Base-by-base conservation (phyloP, 2,888 invertebrate genomes). In the Habroteleia sp. region DNA sequence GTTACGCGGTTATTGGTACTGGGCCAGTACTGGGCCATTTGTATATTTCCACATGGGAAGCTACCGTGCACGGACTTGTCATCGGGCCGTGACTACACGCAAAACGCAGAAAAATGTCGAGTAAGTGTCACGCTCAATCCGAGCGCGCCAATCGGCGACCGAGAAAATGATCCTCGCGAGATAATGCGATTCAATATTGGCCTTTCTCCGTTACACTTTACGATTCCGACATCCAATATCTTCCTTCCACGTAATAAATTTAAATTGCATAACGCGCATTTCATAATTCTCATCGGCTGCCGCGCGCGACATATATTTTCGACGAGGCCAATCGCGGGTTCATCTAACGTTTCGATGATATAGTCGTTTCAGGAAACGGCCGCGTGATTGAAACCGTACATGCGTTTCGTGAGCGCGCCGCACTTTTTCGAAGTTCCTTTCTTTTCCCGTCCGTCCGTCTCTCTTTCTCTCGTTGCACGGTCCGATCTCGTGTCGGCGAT, bases 321-420 rank as follows among this genome's bases (percentile, higher is more conserved):
- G 11, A 35, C 20, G 42, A 42, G 13, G 3, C 13, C 39, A 33
- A 48, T 33, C 44, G 58, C 44, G 42, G 44, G 13, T 41, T 41
- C 20, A 41, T 41, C 41, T 20, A 13, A 17, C 37, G 8, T 17
- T 23, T 1, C 29, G 33, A 52, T 50, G 50, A 63, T 63, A 50
- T 31, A 63, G 50, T 63, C 50, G 63, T 50, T 50, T 63, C 50
- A 63, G 50, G 44, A 63, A 50, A 31, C 35, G 29, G 11, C 25
- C 8, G 35, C 17, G 41, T 41, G 63, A 65, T 65, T 52, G 42
- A 65, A 65, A 52, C 33, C n/a, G 41, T 50, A 58, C 60, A 44
- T 60, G 69, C 60, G 58, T 69, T 60, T 60, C 69, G 60, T 50
- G 42, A 48, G 20, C 68, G 6, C 33, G 13, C 8, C 16, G n/a